Percentiles rank a stretch among this genome's conserved stretches.
Conservation (phyloP, 1,140 invertebrate genomes). For the Drosophila subobscura region DNA sequence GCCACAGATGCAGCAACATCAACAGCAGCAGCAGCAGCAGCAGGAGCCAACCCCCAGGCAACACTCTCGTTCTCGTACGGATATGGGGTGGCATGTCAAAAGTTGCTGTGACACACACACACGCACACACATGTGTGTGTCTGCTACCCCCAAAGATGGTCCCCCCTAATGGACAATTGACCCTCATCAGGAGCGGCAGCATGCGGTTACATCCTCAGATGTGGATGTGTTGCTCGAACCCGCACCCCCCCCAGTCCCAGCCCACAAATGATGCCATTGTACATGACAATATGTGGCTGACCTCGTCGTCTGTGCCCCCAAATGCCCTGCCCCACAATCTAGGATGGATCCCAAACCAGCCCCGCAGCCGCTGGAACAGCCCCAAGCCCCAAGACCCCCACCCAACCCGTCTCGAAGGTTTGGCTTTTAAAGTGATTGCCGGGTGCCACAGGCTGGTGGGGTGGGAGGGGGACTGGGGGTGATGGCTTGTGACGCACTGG, state of each 20-base stretch:
- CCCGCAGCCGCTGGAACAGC: neutral
- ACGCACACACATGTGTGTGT: neutral
- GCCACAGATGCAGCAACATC: constrained; percentile 58
- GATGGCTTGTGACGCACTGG: constrained; percentile 2
- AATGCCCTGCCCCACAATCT: neutral
- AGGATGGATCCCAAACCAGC: neutral
- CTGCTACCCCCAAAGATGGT: too few species aligned
- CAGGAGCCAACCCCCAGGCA: constrained; percentile 18
- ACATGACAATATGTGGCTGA: constrained; percentile 77
- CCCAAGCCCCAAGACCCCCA: too few species aligned
- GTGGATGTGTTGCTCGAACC: constrained; percentile 46
- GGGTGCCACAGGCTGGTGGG: constrained; percentile 1
- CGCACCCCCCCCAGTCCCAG: constrained; percentile 28
- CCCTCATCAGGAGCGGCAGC: constrained; percentile 74
- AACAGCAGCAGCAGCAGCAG: constrained; percentile 17
- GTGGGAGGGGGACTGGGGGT: neutral
- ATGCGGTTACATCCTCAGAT: constrained; percentile 74
- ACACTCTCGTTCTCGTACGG: neutral
- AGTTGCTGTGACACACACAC: constrained; percentile 56
- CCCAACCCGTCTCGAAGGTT: constrained; percentile 35
- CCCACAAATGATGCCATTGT: constrained; percentile 79
- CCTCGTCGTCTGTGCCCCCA: constrained; percentile 17
- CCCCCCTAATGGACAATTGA: constrained; percentile 77
- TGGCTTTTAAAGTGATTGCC: constrained; percentile 60
- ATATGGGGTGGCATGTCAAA: constrained; percentile 57